Evolutionary conservation across 2,113 vertebrate genomes (phyloP), one percentile per base, ranked within the genome.

Genomic region (Mustela nigripes): DNA sequence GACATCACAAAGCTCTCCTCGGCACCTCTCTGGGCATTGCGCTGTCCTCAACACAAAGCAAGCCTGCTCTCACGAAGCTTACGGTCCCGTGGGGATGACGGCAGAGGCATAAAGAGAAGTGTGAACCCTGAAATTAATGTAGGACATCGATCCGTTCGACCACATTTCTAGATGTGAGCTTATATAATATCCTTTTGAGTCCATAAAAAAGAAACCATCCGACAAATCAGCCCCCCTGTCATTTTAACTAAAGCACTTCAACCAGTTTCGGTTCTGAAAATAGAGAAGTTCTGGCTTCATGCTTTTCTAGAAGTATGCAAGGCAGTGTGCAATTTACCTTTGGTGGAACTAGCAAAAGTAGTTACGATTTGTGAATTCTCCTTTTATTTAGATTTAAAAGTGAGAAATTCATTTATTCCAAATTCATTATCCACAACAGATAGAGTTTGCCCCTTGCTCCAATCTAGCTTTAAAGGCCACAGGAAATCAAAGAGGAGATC

Each of bases 191-290:
- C 65, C 39, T 92, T 88, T 58, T 16, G 62, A 80, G 67, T 71
- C 95, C 90, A 79, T 87, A 90, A 69, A 97, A 97, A 97, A 86
- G 78, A 56, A 92, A 50, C 87, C 36, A 19, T 82, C 93, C 86
- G 97, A 92, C 82, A 79, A 88, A 79, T 69, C 87, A 71, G 36
- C 62, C 69, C 90, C 63, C 39, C 33, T 45, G 28, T 69, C 76
- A 93, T 81, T 93, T 95, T 81, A 91, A 63, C 89, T 87, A 7
- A 95, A 81, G 26, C 60, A n/a, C 81, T 62, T 83, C 71, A 22
- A 58, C 69, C 48, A 87, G 73, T 90, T 97, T 88, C 16, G 11
- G 42, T 36, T 96, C 92, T 85, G 42, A 86, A 95, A 87, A 96
- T 11, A 91, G 42, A 93, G 71, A 93, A 62, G 89, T 86, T 74